phyloP scores from a whole-genome alignment of 2,888 invertebrate species.

The Drosophila nr. fundita region DNA sequence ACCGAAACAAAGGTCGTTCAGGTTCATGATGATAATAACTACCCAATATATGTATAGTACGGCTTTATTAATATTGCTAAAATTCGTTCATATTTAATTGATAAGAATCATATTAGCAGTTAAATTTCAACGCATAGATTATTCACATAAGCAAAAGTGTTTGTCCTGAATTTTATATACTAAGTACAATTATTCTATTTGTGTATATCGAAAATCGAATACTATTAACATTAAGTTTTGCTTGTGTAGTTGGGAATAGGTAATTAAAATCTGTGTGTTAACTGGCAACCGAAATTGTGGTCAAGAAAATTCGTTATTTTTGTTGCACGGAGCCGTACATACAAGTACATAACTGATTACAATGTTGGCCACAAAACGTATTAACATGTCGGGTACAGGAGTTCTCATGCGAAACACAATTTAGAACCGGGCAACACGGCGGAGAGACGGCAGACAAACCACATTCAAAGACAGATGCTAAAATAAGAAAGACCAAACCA shows the following conservation, averaged over 20 bases:
- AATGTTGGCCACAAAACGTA: conserved; percentile 75
- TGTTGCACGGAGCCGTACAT: conserved; percentile 1
- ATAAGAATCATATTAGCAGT: neutral
- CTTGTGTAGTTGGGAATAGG: neutral
- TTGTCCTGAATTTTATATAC: neutral
- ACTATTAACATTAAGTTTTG: neutral
- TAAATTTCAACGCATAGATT: neutral
- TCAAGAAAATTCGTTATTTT: neutral
- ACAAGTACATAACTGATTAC: conserved; percentile 60
- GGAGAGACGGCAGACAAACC: conserved; percentile 10
- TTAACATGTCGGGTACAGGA: conserved; percentile 71
- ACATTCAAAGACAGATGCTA: conserved; percentile 45
- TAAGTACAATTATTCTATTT: neutral
- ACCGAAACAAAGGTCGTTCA: conserved; percentile 4
- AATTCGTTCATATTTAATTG: neutral
- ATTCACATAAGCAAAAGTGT: neutral
- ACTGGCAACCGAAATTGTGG: neutral
- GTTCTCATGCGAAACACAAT: conserved; percentile 34
- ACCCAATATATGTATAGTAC: neutral
- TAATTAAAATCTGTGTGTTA: conserved; percentile 18
- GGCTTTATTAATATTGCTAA: neutral
- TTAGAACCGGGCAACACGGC: conserved; percentile 30
- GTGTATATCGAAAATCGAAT: neutral
- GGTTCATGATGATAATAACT: conserved; percentile 11
- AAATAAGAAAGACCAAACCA: conserved; percentile 28